Percentiles rank a stretch among this genome's conserved stretches.
phyloP scores from a whole-genome alignment of 1,140 invertebrate genomes.

The Caenorhabditis briggsae region DNA sequence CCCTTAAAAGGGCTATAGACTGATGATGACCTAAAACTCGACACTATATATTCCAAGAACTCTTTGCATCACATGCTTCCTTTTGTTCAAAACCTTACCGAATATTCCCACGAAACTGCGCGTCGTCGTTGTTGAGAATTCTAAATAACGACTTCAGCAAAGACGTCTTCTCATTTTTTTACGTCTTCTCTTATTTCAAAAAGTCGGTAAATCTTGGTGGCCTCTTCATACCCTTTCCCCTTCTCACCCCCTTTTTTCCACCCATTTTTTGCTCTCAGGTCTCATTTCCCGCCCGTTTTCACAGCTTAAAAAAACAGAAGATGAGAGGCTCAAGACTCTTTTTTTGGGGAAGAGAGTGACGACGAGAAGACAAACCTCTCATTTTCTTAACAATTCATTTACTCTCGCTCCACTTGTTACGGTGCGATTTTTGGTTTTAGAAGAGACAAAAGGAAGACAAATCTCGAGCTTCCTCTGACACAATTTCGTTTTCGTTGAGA shows the following conservation, averaged over 20 bases:
- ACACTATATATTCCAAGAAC: constrained; percentile 18
- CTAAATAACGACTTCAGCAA: constrained; percentile 51
- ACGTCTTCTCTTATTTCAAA: constrained; percentile 2
- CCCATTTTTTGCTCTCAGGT: constrained; percentile 35
- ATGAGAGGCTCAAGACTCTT: constrained; percentile 11
- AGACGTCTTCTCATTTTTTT: constrained; percentile 16
- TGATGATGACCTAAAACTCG: neutral
- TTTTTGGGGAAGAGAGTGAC: neutral
- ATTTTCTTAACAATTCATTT: constrained; percentile 51
- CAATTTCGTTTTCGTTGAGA: neutral
- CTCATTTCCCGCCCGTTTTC: neutral
- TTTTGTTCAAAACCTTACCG: constrained; percentile 4
- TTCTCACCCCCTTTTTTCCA: neutral
- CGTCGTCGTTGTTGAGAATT: constrained; percentile 50
- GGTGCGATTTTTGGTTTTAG: constrained; percentile 29
- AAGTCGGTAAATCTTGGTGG: constrained; percentile 39
- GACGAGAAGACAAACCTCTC: constrained; percentile 30
- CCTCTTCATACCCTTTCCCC: constrained; percentile 27
- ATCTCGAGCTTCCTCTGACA: neutral
- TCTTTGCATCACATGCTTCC: constrained; percentile 32
- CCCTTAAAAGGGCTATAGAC: too few relatives aligned
- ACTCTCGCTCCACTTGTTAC: constrained; percentile 35
- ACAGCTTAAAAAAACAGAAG: constrained; percentile 26
- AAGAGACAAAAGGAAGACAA: neutral
- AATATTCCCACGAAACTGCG: constrained; percentile 49